phyloP scores from a whole-genome alignment of 2,888 invertebrate species.

The Zygogramma bicolorata region DNA sequence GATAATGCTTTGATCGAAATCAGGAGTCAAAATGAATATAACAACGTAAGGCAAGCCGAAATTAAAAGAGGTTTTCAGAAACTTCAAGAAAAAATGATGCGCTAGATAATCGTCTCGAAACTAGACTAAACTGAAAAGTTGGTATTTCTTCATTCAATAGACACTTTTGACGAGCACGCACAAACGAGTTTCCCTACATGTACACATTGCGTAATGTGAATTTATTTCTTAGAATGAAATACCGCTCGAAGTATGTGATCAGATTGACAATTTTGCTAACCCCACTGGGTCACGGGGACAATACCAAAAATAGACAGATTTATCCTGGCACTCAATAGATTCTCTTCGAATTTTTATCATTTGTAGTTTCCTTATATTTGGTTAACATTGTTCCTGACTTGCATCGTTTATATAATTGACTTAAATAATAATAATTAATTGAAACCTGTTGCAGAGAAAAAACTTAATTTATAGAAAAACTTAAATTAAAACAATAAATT shows the following conservation, averaged over 20 bases:
- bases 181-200: not conserved
- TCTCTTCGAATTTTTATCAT: too few relatives aligned
- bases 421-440: too few relatives aligned
- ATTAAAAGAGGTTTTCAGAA: not conserved
- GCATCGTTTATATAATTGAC: too few relatives aligned
- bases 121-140: not conserved
- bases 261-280: not conserved
- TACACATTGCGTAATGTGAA: not conserved
- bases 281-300: not conserved
- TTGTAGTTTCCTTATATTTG: too few relatives aligned
- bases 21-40: not conserved
- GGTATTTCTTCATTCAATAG: not conserved
- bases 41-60: not conserved
- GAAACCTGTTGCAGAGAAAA: too few relatives aligned
- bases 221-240: conserved; percentile 1
- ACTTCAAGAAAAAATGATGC: not conserved
- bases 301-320: too few relatives aligned
- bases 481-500: too few relatives aligned
- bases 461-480: too few relatives aligned
- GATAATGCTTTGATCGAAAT: not conserved
- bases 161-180: not conserved
- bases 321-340: too few relatives aligned
- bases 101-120: not conserved
- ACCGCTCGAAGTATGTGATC: not conserved
- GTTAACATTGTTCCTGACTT: too few relatives aligned